Percentiles rank a stretch among this genome's conserved stretches.
Evolutionary conservation across 2,888 invertebrate species (phyloP).

Genomic region (Teinopalpus imperialis): DNA sequence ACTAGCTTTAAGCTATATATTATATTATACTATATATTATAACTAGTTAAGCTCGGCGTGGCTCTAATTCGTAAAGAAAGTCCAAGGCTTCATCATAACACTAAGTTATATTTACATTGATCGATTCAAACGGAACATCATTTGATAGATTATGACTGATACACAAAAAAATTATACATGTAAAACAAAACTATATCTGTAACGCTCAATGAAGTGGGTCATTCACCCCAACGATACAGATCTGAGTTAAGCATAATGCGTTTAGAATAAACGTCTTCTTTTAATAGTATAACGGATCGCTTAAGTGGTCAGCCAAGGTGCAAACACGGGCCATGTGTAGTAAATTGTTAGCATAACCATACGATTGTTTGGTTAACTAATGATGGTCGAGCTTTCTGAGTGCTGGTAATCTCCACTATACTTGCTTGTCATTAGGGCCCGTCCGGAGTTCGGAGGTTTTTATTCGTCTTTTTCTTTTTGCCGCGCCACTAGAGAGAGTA

Average conservation of each 20-base stretch:
- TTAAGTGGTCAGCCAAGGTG: conserved; percentile 40
- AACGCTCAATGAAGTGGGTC: conserved; percentile 20
- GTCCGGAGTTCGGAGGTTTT: conserved; percentile 17
- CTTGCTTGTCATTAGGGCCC: conserved; percentile 38
- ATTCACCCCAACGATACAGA: conserved; percentile 22
- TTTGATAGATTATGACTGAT: no score
- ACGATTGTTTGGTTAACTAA: conserved; percentile 46
- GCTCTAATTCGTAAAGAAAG: no score
- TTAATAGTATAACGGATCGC: conserved; percentile 40
- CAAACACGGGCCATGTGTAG: conserved; percentile 37
- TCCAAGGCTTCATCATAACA: no score
- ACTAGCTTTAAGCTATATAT: no score
- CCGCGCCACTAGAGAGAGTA: conserved; percentile 11
- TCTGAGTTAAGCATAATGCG: conserved; percentile 20
- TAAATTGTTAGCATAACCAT: conserved; percentile 33
- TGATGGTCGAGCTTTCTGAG: conserved; percentile 40
- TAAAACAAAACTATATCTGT: no score
- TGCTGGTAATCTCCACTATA: conserved; percentile 37
- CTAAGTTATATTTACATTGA: no score
- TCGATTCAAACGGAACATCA: no score
- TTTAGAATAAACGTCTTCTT: conserved; percentile 24
- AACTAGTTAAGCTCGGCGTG: no score
- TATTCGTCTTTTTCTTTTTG: conserved; percentile 2
- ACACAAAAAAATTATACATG: no score
- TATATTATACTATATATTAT: no score